Conservation (phyloP, 2,888 invertebrate genomes). For the Campoletis raptor region DNA sequence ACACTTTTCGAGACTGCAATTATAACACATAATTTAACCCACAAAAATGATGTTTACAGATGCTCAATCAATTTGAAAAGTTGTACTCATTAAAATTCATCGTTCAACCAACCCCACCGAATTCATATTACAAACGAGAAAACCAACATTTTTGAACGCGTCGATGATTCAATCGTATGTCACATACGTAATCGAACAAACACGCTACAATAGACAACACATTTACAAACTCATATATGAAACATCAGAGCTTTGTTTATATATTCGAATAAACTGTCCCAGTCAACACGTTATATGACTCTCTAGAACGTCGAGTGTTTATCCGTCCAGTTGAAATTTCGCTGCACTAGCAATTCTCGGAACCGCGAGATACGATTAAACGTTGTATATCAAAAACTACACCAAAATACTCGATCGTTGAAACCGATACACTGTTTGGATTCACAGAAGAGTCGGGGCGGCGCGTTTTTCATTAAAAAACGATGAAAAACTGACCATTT, state of each 20-base stretch:
- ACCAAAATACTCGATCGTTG: conserved; percentile 24
- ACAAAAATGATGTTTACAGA: not conserved
- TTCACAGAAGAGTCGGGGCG: not conserved
- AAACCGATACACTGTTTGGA: conserved; percentile 2
- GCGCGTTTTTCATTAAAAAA: not conserved
- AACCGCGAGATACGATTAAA: conserved; percentile 33
- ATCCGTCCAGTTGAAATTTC: conserved; percentile 48
- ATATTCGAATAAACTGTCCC: conserved; percentile 19
- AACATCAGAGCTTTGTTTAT: not conserved
- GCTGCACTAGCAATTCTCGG: not conserved
- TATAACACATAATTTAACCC: not conserved
- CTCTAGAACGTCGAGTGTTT: conserved; percentile 23
- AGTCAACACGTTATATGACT: conserved; percentile 9
- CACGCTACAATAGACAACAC: not conserved
- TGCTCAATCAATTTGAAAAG: not conserved
- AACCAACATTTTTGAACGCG: conserved; percentile 37
- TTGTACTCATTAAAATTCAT: conserved; percentile 16
- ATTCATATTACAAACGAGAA: conserved; percentile 40
- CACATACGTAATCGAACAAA: conserved; percentile 39
- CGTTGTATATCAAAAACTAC: not conserved
- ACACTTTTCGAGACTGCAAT: not conserved
- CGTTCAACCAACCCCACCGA: conserved; percentile 13
- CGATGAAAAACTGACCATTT: not conserved
- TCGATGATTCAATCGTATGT: conserved; percentile 49
- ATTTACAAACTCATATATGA: not conserved